A percentile compares a stretch with the other conserved stretches of the same genome.
Conservation (phyloP, 2,113 vertebrate genomes). For the Stigmatopora nigra region DNA sequence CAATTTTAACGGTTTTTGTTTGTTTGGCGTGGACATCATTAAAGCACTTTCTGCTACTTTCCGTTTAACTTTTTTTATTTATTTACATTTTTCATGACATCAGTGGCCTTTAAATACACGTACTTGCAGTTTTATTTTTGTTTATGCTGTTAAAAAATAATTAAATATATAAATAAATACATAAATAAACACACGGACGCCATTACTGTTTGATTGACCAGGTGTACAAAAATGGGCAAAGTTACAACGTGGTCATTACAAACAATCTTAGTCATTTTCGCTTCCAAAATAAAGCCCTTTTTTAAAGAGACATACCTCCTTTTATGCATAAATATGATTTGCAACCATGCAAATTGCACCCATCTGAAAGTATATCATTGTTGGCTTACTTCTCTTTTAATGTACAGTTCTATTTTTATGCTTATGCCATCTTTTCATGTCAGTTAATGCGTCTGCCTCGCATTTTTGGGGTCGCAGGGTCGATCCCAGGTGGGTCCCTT, state of each 20-base stretch:
- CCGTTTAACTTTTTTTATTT: not conserved
- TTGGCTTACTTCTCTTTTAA: not conserved
- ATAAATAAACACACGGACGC: not conserved
- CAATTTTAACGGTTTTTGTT: not conserved
- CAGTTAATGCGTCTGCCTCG: no score
- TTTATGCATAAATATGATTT: conserved; percentile 20
- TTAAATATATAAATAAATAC: no score
- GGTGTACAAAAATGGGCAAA: conserved; percentile 16
- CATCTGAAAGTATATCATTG: conserved; percentile 28
- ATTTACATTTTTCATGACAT: not conserved
- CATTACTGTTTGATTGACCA: conserved; percentile 39
- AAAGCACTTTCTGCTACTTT: not conserved
- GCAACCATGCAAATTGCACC: conserved; percentile 20
- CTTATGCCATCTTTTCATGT: no score
- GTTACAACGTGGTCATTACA: conserved; percentile 41
- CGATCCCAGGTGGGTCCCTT: no score
- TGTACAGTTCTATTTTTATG: no score
- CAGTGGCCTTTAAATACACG: not conserved
- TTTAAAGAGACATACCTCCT: conserved; percentile 6
- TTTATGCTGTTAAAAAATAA: not conserved
- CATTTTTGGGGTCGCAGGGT: no score
- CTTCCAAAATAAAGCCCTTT: conserved; percentile 16
- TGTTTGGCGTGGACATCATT: not conserved
- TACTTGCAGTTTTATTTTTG: not conserved
- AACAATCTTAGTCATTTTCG: conserved; percentile 6